Conservation (phyloP, 2,113 vertebrate species). For the Laticauda laticaudata region DNA sequence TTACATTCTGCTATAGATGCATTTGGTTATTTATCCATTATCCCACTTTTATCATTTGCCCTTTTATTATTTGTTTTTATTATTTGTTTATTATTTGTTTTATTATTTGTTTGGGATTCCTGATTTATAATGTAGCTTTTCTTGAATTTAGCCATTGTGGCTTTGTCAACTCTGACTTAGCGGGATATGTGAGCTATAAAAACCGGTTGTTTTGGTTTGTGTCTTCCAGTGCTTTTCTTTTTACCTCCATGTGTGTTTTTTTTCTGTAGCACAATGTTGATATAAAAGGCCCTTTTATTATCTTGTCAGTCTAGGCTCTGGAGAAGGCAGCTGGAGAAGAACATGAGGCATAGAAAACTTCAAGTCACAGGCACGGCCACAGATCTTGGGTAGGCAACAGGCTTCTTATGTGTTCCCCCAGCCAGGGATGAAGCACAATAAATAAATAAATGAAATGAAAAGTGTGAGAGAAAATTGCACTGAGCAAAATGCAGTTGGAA, state of each 20-base stretch:
- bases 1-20: neutral
- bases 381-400: neutral
- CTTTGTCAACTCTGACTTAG: neutral
- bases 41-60: neutral
- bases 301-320: neutral
- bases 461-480: neutral
- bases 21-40: neutral
- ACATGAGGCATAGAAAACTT: neutral
- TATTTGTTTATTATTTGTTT: too few species aligned
- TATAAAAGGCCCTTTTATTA: neutral
- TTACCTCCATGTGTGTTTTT: neutral
- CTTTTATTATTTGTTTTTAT: neutral
- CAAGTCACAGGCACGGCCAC: neutral
- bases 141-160: neutral
- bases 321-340: neutral
- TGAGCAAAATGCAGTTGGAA: neutral
- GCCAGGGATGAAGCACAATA: neutral
- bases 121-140: neutral
- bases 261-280: neutral
- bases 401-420: neutral
- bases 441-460: neutral
- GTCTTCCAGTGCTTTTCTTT: neutral
- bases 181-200: neutral
- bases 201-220: neutral
- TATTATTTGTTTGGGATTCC: neutral